Base-by-base conservation (phyloP, 2,797 vertebrate species). In the Mormyrus hasselquistii region DNA sequence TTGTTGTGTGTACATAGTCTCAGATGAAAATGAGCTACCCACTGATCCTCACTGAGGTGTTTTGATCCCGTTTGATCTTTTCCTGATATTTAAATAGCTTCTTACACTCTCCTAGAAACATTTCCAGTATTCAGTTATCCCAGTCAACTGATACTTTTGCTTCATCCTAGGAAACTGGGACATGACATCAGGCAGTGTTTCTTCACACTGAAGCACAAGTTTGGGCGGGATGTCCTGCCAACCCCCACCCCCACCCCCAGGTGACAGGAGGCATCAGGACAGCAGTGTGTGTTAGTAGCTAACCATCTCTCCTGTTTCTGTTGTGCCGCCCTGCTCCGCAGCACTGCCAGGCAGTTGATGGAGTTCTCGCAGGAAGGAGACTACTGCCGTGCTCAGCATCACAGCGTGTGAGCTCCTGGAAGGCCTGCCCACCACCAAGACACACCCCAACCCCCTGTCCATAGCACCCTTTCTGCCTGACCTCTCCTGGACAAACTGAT, bases 341-440 rank as follows among this genome's bases (percentile, higher is more conserved):
- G 14, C 73, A n/a, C n/a, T 57, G 53, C 5, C 41, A 14, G 57
- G 47, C 49, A 47, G 82, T 97, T 97, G 96, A 97, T 97, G 97
- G 96, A 96, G 96, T 97, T 97, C 97, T 95, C 97, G 96, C 97
- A 96, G 96, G 96, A 96, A 95, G 96, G 96, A 96, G 96, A 97
- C 95, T 97, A 97, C 96, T 97, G 97, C 96, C 96, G 97, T 95
- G 96, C 97, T 95, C 97, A 97, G 96, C 97, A 97, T 96, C 95
- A 91, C 29, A 94, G 93, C 94, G 92, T 95, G 62, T 91, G 92
- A 89, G 90, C 90, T 25, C 38, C 93, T 90, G 93, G 93, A 94
- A 69, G 85, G 90, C 41, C 49, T 22, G 2, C 44, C n/a, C 38
- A 94, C 47, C 93, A 94, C 93, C 92, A 92, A 93, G 93, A 90